These are phyloP conservation scores for Drosophila paracracens DNA, from an alignment of 2,888 invertebrate species.

Conservation along the genomic window DNA sequence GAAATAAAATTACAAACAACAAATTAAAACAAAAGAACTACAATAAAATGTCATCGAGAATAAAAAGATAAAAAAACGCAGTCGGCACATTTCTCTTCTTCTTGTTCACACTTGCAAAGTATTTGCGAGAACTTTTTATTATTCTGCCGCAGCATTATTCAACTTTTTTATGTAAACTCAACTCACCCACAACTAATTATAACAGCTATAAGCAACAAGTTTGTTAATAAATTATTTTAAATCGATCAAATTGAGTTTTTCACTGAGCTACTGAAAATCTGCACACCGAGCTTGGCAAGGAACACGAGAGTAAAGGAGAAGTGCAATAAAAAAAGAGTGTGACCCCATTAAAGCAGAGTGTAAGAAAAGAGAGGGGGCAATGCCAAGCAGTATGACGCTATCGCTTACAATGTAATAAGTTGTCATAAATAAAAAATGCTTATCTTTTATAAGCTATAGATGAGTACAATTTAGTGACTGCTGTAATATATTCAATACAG, in stretches of 20 bases:
- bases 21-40: conserved; percentile 22
- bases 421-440: not conserved
- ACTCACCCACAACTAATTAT: conserved; percentile 29
- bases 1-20: conserved; percentile 28
- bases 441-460: not conserved
- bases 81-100: not conserved
- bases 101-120: conserved; percentile 17
- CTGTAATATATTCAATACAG: not conserved
- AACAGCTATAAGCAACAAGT: not conserved
- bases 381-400: conserved; percentile 32
- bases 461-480: not conserved
- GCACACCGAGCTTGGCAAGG: conserved; percentile 3
- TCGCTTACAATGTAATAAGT: not conserved
- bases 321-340: conserved; percentile 31
- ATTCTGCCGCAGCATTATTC: not conserved
- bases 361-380: not conserved
- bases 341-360: conserved; percentile 13
- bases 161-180: not conserved
- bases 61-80: conserved; percentile 16
- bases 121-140: conserved; percentile 26
- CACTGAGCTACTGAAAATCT: not conserved
- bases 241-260: conserved; percentile 20
- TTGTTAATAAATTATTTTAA: not conserved
- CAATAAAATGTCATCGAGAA: conserved; percentile 14
- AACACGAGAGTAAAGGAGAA: conserved; percentile 13